Conservation (phyloP, 2,113 vertebrate species). For the Variabilichromis moorii region DNA sequence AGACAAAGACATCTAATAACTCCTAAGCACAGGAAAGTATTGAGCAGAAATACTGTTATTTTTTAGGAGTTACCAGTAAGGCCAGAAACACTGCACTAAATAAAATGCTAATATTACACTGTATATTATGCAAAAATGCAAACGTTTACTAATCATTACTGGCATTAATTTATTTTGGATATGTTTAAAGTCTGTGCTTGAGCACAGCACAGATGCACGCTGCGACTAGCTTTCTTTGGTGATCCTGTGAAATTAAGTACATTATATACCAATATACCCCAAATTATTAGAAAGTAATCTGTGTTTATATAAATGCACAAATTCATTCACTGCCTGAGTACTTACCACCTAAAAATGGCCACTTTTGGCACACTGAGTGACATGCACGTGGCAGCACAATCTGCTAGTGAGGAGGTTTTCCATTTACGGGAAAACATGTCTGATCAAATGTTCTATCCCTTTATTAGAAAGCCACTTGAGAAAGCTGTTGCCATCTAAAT, state of each 20-base stretch:
- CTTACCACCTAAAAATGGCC: background rate
- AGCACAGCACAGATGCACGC: background rate
- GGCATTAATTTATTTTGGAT: background rate
- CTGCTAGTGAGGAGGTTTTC: slow-evolving; percentile 1
- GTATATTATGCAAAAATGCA: background rate
- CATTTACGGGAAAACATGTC: background rate
- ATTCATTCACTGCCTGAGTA: background rate
- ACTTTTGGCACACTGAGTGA: background rate
- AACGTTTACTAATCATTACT: background rate
- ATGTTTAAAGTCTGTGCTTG: background rate
- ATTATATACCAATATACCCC: background rate
- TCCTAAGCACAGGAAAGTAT: background rate
- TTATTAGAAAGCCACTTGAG: slow-evolving; percentile 1
- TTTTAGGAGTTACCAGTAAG: background rate
- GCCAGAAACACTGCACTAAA: background rate
- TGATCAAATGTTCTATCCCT: slow-evolving; percentile 18
- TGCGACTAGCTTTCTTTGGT: background rate
- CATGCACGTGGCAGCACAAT: background rate
- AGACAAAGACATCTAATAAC: background rate
- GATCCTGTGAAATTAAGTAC: background rate
- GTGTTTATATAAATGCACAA: background rate
- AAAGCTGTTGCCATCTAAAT: slow-evolving; percentile 21
- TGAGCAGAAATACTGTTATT: background rate
- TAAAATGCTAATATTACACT: background rate
- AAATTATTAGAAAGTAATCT: background rate